A percentile compares a stretch with the other conserved stretches of the same genome.
Evolutionary conservation across 2,888 invertebrate genomes (phyloP).

Genomic region (Aporophyla nigra): DNA sequence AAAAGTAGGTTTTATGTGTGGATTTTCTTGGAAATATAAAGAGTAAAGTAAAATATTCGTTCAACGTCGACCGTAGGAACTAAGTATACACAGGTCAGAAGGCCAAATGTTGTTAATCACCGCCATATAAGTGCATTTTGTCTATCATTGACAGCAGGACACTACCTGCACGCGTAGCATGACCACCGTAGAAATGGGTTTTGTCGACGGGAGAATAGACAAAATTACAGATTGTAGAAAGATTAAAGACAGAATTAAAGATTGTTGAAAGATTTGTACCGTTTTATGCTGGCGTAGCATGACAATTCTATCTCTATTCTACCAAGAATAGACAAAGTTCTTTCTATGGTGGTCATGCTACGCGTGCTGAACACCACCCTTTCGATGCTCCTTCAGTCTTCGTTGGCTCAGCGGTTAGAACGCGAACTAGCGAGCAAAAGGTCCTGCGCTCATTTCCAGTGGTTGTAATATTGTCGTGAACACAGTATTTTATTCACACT

Average conservation of each 20-base stretch:
- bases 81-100: not conserved
- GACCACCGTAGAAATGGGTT: too few relatives aligned
- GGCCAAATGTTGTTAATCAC: not conserved
- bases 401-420: not conserved
- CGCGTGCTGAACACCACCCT: not conserved
- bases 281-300: too few relatives aligned
- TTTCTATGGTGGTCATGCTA: too few relatives aligned
- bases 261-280: too few relatives aligned
- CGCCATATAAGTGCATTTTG: too few relatives aligned
- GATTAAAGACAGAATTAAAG: too few relatives aligned
- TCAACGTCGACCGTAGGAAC: too few relatives aligned
- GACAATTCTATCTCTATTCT: too few relatives aligned
- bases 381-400: not conserved
- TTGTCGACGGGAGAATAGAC: too few relatives aligned
- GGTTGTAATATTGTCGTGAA: not conserved
- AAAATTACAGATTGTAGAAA: too few relatives aligned
- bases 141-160: not conserved
- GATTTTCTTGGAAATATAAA: not conserved
- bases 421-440: not conserved
- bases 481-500: not conserved
- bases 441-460: not conserved
- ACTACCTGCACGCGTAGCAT: too few relatives aligned
- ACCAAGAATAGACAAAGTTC: too few relatives aligned
- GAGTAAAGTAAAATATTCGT: not conserved
- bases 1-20: conserved; percentile 32